Conservation (phyloP, 2,113 vertebrate genomes). For the Aptenodytes forsteri region DNA sequence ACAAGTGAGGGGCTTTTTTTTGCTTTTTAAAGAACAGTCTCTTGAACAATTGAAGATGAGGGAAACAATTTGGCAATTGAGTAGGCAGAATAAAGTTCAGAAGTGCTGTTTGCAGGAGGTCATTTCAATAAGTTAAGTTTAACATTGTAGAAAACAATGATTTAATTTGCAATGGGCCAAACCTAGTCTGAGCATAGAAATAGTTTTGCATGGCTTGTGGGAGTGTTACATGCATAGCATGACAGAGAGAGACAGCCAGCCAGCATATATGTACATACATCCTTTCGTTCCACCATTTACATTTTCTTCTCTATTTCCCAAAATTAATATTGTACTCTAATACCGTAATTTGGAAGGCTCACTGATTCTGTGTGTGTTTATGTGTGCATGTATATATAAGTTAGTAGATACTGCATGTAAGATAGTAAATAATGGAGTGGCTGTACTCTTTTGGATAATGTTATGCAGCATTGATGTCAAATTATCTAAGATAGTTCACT, state of each 20-base stretch:
- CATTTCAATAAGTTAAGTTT: neutral
- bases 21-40: neutral
- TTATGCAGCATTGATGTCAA: constrained; percentile 17
- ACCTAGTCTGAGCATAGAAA: neutral
- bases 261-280: neutral
- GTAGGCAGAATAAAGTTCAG: neutral
- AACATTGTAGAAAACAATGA: neutral
- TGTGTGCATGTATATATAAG: accelerated
- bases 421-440: neutral
- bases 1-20: neutral
- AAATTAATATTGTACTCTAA: neutral
- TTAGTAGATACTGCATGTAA: neutral
- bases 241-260: neutral
- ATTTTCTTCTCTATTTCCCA: neutral
- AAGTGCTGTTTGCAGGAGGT: neutral
- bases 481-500: constrained; percentile 33
- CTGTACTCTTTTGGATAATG: neutral
- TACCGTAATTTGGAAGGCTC: neutral
- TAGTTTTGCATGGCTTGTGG: neutral
- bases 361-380: neutral
- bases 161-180: neutral
- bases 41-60: neutral
- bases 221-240: neutral
- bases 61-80: neutral
- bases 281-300: neutral